Evolutionary conservation across 2,888 invertebrate species (phyloP).

Genomic region (Cataglyphis rosenhaueri): DNA sequence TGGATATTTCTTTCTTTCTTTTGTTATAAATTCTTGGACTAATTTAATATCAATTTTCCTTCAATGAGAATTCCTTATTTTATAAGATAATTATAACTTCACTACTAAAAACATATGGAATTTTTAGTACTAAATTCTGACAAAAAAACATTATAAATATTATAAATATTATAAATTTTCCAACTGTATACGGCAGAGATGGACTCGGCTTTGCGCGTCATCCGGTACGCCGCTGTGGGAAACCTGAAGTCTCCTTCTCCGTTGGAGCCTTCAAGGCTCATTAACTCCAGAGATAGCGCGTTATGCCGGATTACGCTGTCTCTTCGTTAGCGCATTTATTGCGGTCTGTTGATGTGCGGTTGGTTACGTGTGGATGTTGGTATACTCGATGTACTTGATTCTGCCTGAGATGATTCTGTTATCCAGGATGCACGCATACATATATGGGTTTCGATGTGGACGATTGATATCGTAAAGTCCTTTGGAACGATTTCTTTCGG

Average conservation of each 20-base stretch:
- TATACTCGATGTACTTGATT: constrained; percentile 15
- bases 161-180: too few relatives aligned
- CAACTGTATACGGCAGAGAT: constrained; percentile 15
- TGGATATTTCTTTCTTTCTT: background rate
- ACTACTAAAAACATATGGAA: background rate
- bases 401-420: constrained; percentile 10
- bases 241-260: constrained; percentile 58
- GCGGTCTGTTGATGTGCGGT: background rate
- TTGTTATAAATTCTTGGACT: background rate
- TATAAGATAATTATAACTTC: background rate
- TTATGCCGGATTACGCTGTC: constrained; percentile 62
- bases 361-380: constrained; percentile 20
- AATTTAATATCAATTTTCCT: background rate
- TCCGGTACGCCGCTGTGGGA: constrained; percentile 70
- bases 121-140: background rate
- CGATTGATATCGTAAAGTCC: background rate
- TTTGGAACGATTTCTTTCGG: constrained; percentile 1
- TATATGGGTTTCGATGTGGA: background rate
- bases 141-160: too few relatives aligned
- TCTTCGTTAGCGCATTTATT: constrained; percentile 50
- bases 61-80: background rate
- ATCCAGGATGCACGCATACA: background rate
- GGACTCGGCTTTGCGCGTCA: constrained; percentile 44
- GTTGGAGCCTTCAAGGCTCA: constrained; percentile 67
- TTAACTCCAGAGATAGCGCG: constrained; percentile 70